Conservation (phyloP, 2,888 invertebrate species). For the Thymelicus acteon region DNA sequence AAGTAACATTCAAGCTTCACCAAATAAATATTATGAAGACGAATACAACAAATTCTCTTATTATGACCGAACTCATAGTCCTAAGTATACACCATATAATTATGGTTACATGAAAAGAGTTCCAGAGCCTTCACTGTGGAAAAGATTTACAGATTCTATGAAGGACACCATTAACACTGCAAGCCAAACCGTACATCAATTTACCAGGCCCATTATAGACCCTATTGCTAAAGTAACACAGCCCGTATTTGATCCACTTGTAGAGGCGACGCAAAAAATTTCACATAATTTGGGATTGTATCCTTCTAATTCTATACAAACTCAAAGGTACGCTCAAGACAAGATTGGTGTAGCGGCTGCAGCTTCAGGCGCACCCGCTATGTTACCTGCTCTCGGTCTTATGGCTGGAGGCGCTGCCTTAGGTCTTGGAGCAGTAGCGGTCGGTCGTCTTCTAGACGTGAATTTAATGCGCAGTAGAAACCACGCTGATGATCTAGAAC, state of each 20-base stretch:
- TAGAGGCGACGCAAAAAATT: conserved; percentile 92
- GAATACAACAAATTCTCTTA: conserved; percentile 83
- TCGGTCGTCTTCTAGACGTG: conserved; percentile 88
- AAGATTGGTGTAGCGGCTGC: conserved; percentile 87
- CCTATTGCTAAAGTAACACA: conserved; percentile 85
- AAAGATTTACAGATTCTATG: conserved; percentile 89
- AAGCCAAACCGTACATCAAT: conserved; percentile 88
- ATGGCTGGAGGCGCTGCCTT: conserved; percentile 93
- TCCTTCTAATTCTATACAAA: conserved; percentile 70
- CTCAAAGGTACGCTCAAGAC: conserved; percentile 82
- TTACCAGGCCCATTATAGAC: conserved; percentile 86
- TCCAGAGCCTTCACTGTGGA: conserved; percentile 88
- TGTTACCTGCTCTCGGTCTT: conserved; percentile 90
- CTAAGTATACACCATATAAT: conserved; percentile 83
- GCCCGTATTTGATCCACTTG: conserved; percentile 89
- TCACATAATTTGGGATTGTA: conserved; percentile 90
- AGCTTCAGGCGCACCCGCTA: conserved; percentile 84
- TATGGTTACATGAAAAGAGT: conserved; percentile 86
- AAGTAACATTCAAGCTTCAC: conserved; percentile 63
- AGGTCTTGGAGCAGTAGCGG: conserved; percentile 92
- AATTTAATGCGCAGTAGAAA: conserved; percentile 85
- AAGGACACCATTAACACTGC: conserved; percentile 89
- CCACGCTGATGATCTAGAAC: conserved; percentile 65
- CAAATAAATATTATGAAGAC: conserved; percentile 77
- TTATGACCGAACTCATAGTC: conserved; percentile 75